Percentiles rank a stretch among this genome's conserved stretches.
These are phyloP conservation scores for Aphrophora alni DNA, from an alignment of 2,888 invertebrate species.

Conservation along the genomic window DNA sequence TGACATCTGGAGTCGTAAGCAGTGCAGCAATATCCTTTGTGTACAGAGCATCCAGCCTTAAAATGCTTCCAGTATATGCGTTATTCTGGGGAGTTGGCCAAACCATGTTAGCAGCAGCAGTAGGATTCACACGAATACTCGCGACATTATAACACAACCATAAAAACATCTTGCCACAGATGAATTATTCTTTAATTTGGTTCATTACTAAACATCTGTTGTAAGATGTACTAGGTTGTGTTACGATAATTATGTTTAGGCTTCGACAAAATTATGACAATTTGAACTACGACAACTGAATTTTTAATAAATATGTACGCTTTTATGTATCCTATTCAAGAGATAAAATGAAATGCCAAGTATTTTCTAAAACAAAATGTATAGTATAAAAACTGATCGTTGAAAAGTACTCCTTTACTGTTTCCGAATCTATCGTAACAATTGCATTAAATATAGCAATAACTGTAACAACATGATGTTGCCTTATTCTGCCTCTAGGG, in stretches of 20 bases:
- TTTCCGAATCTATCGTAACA: too few relatives aligned
- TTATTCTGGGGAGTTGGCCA: conserved; percentile 95
- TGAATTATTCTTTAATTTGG: not conserved
- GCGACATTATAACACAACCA: conserved; percentile 70
- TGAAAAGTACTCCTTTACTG: too few relatives aligned
- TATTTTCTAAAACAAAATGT: not conserved
- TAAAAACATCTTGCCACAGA: not conserved
- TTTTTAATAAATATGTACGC: not conserved
- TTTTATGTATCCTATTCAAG: not conserved
- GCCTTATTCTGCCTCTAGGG: not conserved
- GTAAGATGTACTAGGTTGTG: not conserved
- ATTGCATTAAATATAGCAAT: too few relatives aligned
- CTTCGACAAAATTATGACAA: not conserved
- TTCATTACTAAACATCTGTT: not conserved
- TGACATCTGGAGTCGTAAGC: conserved; percentile 85
- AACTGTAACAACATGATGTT: not conserved
- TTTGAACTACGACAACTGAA: not conserved
- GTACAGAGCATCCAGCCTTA: conserved; percentile 86
- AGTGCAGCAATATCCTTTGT: conserved; percentile 95
- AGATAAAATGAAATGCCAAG: not conserved
- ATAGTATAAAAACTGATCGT: not conserved
- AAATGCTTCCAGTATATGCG: conserved; percentile 91
- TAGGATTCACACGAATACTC: conserved; percentile 91
- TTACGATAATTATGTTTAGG: not conserved
- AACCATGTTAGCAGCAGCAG: conserved; percentile 85